Base-by-base conservation (phyloP, 2,888 invertebrate genomes). In the Callyntrura guangdongensis region DNA sequence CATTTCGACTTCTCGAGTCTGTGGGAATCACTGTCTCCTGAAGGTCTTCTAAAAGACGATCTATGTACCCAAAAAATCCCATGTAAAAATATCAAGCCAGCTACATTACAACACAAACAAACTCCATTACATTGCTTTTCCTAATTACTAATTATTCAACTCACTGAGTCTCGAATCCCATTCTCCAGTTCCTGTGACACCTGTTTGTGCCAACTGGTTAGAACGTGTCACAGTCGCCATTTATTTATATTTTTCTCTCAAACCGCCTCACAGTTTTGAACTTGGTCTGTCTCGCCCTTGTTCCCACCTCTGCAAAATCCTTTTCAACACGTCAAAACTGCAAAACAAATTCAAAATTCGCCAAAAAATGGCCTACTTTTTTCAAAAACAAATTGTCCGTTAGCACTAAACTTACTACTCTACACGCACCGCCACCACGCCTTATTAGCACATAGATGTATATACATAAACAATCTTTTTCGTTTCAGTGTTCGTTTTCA, bases 131-230 rank as follows among this genome's bases (percentile, higher is more conserved):
- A n/a, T n/a, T n/a, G n/a, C n/a, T n/a, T n/a, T n/a, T n/a, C n/a
- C n/a, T n/a, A n/a, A n/a, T n/a, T n/a, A n/a, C n/a, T n/a, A n/a
- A 25, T 64, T 25, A n/a, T 12, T 86, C 17, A 56, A 82, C 91
- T 91, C 92, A 93, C 93, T 93, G 67, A 93, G 91, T 64, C 93
- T 89, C 69, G 92, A 92, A 85, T 93, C 93, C 93, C 93, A 93
- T 59, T 93, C 93, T 69, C 93, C 93, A 25, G 92, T 91, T 25
- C 93, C 93, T 36, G 92, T 90, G 61, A 93, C 93, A 87, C 90
- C 93, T 59, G 93, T 90, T 90, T 93, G 93, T 79, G 91, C 91
- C 93, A 93, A 92, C 86, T 92, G 92, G 81, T 83, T 91, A 67
- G 91, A 89, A 56, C 93, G 92, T 69, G 92, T 92, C 36, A 93